phyloP scores from a whole-genome alignment of 2,888 invertebrate species.

The Melanchra persicariae region DNA sequence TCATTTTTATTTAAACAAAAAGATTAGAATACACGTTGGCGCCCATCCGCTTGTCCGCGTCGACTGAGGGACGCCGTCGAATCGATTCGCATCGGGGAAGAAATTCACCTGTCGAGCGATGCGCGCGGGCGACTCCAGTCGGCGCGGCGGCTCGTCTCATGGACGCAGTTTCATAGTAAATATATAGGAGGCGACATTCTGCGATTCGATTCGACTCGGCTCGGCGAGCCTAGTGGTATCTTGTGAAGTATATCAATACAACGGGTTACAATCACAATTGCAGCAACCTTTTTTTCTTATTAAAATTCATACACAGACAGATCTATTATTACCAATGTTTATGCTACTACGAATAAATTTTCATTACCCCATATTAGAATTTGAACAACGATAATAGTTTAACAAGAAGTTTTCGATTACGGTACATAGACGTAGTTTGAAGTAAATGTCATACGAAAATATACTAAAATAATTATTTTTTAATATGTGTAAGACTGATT shows the following conservation, averaged over 20 bases:
- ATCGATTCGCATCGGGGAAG: too few relatives aligned
- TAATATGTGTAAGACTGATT: slow-evolving; percentile 42
- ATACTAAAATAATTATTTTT: slow-evolving; percentile 50
- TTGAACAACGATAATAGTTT: slow-evolving; percentile 62
- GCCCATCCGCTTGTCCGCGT: too few relatives aligned
- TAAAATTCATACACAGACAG: slow-evolving; percentile 24
- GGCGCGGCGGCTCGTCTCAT: too few relatives aligned
- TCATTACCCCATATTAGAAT: slow-evolving; percentile 52
- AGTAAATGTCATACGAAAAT: slow-evolving; percentile 57
- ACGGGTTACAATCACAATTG: slow-evolving; percentile 19
- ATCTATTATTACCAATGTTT: slow-evolving; percentile 32
- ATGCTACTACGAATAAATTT: slow-evolving; percentile 30
- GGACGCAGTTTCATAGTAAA: too few relatives aligned
- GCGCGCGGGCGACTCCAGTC: too few relatives aligned
- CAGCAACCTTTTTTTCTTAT: slow-evolving; percentile 16
- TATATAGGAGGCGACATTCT: too few relatives aligned
- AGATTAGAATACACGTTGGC: too few relatives aligned
- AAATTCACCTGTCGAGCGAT: too few relatives aligned
- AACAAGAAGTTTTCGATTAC: slow-evolving; percentile 48
- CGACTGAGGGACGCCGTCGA: too few relatives aligned
- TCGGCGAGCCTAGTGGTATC: too few relatives aligned
- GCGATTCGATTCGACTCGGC: too few relatives aligned
- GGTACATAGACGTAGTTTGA: slow-evolving; percentile 31
- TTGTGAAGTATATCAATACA: slow-evolving; percentile 19
- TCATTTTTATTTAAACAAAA: too few relatives aligned